A percentile compares a stretch with the other conserved stretches of the same genome.
Evolutionary conservation across 1,140 invertebrate species (phyloP).

Genomic region (Helicoverpa armigera): DNA sequence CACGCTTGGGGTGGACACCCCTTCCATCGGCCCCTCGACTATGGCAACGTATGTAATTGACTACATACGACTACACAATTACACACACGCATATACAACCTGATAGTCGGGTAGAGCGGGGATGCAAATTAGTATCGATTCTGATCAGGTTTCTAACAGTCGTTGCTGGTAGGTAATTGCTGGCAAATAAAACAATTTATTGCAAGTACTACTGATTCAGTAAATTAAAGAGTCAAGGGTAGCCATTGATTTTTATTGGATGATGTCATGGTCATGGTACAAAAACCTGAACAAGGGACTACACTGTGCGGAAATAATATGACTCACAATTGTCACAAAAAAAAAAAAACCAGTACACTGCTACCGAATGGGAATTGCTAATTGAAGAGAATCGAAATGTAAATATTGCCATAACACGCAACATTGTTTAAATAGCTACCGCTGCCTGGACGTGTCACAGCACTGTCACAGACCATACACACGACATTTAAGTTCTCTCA

Average conservation of each 20-base stretch:
- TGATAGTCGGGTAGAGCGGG: slow-evolving; percentile 10
- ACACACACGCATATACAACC: slow-evolving; percentile 12
- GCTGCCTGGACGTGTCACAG: neutral
- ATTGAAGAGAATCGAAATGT: neutral
- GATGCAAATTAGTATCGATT: slow-evolving; percentile 39
- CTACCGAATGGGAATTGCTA: neutral
- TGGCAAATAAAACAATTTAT: neutral
- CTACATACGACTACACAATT: neutral
- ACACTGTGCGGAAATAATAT: neutral
- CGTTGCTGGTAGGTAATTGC: slow-evolving; percentile 3
- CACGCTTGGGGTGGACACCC: slow-evolving; percentile 27
- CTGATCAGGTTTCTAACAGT: slow-evolving; percentile 32
- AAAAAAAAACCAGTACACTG: neutral
- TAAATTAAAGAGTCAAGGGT: neutral
- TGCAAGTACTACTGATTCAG: neutral
- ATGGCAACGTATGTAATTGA: slow-evolving; percentile 33
- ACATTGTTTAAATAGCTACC: slow-evolving; percentile 1
- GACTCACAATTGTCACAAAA: slow-evolving; percentile 18
- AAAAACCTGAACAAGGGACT: neutral
- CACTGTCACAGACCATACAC: neutral
- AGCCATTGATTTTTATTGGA: no score
- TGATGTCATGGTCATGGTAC: neutral
- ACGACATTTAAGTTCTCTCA: neutral
- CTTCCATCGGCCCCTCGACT: slow-evolving; percentile 11
- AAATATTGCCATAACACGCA: slow-evolving; percentile 6